Conservation (phyloP, 2,113 vertebrate genomes). For the Opisthocomus hoazin region DNA sequence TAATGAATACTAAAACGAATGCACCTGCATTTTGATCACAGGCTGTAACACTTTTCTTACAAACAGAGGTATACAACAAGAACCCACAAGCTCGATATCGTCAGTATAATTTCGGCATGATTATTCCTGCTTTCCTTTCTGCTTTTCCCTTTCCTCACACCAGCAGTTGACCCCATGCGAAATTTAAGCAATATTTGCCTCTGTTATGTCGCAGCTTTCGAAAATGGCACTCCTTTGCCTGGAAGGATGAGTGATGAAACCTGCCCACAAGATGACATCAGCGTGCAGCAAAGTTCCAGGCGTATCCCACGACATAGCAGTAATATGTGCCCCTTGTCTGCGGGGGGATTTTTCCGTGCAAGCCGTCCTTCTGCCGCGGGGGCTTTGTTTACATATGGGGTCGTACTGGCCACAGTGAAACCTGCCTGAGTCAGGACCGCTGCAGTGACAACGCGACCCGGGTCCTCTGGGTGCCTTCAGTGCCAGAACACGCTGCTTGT, state of each 20-base stretch:
- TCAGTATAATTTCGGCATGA: neutral
- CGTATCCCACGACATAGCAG: neutral
- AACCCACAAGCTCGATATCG: neutral
- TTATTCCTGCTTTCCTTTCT: neutral
- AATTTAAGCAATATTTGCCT: neutral
- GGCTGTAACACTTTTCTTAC: neutral
- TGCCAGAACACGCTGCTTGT: rapidly evolving
- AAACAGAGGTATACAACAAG: neutral
- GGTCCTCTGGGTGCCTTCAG: neutral
- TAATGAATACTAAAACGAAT: neutral
- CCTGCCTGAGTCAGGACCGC: neutral
- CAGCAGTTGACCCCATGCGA: neutral
- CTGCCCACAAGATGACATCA: neutral
- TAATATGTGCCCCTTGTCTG: neutral
- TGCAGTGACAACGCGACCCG: rapidly evolving
- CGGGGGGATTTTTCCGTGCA: neutral
- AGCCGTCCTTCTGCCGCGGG: neutral
- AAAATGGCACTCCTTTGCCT: neutral
- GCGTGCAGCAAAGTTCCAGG: neutral
- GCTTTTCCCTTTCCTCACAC: neutral
- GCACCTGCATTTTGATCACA: neutral
- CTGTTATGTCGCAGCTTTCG: neutral
- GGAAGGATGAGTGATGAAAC: neutral
- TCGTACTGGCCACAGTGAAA: neutral
- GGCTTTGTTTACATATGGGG: neutral